Percentiles rank a stretch among this genome's conserved stretches.
Conservation (phyloP, 2,113 vertebrate genomes). For the Apaloderma vittatum region DNA sequence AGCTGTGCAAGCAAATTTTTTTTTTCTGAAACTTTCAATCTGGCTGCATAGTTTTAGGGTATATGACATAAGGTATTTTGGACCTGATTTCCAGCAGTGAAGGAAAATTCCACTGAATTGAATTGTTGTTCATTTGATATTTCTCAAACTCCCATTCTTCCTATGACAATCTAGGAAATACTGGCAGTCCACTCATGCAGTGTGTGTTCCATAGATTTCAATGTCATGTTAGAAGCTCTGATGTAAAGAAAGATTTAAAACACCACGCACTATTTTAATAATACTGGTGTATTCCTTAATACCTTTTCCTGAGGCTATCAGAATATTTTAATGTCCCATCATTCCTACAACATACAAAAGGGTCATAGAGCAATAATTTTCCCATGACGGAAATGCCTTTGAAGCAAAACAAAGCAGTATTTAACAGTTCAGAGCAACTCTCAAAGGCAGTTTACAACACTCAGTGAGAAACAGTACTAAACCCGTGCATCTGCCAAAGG, state of each 20-base stretch:
- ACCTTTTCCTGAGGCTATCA: background rate
- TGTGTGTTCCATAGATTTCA: background rate
- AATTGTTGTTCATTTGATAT: background rate
- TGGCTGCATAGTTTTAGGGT: background rate
- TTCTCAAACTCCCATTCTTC: background rate
- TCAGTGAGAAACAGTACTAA: background rate
- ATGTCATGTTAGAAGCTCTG: background rate
- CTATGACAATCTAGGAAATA: background rate
- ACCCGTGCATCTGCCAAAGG: background rate
- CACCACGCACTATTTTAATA: background rate
- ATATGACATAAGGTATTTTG: background rate
- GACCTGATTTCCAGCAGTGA: background rate
- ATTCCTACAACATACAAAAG: background rate
- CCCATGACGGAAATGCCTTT: background rate
- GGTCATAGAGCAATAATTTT: slow-evolving; percentile 4
- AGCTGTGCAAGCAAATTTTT: background rate
- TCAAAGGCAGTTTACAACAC: background rate
- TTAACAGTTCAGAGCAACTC: slow-evolving; percentile 38
- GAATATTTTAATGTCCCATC: slow-evolving; percentile 14
- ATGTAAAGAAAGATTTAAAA: background rate
- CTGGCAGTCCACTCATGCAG: background rate
- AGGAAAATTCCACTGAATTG: background rate
- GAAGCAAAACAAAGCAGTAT: slow-evolving; percentile 30
- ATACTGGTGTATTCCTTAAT: background rate
- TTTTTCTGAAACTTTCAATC: background rate